Base-by-base conservation (phyloP, 2,888 invertebrate genomes). In the Eumacrocentrus americanus region DNA sequence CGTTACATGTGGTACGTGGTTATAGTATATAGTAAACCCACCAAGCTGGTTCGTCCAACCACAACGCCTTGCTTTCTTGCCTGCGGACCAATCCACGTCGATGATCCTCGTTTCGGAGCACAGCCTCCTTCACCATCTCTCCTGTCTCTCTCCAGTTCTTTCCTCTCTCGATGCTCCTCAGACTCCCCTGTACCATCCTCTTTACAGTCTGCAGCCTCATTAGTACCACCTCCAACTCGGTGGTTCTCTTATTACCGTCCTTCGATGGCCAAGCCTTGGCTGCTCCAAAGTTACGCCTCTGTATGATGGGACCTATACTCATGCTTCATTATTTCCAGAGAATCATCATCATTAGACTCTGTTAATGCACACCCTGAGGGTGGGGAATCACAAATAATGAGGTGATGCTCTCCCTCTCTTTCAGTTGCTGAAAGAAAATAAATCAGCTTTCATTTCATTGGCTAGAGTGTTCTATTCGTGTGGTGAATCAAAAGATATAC, bases 271-370 rank as follows among this genome's bases (percentile, higher is more conserved):
- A 61, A 54, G 50, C 42, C 63, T n/a, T 61, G 53, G 35, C 58
- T 60, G 48, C 35, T 54, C 29, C 51, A 40, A 63, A 72, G 63
- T 68, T n/a, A 71, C 74, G 75, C 75, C 75, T 73, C 72, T 74
- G 72, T 70, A 71, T 69, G 73, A 75, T 72, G 72, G 70, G 58
- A 44, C 42, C 29, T 48, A n/a, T 53, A 16, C 20, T 76, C 75
- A 71, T 74, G 76, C 75, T 76, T 77, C 76, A 76, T 77, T 76
- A 77, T 77, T 76, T 74, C 70, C 71, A 67, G 64, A 71, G 70
- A 72, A 29, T 29, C 9, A 29, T 29, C 29, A 75, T 77, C 76
- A 77, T 77, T 76, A 77, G 73, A 71, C 29, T 9, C 5, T n/a
- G n/a, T n/a, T n/a, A n/a, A n/a, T n/a, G n/a, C n/a, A n/a, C n/a